A percentile compares a stretch with the other conserved stretches of the same genome.
These are phyloP conservation scores for Orussus abietinus DNA, from an alignment of 1,140 invertebrate species.

Conservation along the genomic window DNA sequence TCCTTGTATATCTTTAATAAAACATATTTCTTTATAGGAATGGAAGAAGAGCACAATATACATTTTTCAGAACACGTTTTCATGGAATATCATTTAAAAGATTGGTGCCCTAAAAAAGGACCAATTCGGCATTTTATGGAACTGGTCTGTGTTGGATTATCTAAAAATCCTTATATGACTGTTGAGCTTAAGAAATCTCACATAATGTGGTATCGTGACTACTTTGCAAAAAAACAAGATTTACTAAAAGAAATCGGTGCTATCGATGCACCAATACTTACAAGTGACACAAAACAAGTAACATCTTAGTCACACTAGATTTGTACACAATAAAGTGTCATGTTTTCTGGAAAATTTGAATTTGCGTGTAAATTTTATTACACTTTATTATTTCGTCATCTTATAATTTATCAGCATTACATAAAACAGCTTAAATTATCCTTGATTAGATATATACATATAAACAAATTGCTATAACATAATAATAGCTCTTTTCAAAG, in stretches of 20 bases:
- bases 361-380: no score
- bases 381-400: no score
- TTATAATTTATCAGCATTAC: no score
- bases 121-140: constrained; percentile 97
- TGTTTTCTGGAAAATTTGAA: no score
- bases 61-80: constrained; percentile 93
- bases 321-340: no score
- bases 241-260: constrained; percentile 66
- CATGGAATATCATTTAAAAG: constrained; percentile 77
- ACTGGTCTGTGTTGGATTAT: constrained; percentile 87
- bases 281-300: no score
- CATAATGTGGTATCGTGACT: constrained; percentile 88
- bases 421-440: no score
- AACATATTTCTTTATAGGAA: constrained; percentile 55
- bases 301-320: no score
- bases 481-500: constrained; percentile 65
- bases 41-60: constrained; percentile 74
- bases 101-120: constrained; percentile 84
- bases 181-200: constrained; percentile 86
- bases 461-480: constrained; percentile 2
- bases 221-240: constrained; percentile 79
- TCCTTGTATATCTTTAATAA: constrained; percentile 16
- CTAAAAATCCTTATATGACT: constrained; percentile 89
- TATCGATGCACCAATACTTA: no score
- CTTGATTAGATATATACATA: no score